Evolutionary conservation across 2,888 invertebrate genomes (phyloP).

Genomic region (Galeopsomyia nigrocyanea): DNA sequence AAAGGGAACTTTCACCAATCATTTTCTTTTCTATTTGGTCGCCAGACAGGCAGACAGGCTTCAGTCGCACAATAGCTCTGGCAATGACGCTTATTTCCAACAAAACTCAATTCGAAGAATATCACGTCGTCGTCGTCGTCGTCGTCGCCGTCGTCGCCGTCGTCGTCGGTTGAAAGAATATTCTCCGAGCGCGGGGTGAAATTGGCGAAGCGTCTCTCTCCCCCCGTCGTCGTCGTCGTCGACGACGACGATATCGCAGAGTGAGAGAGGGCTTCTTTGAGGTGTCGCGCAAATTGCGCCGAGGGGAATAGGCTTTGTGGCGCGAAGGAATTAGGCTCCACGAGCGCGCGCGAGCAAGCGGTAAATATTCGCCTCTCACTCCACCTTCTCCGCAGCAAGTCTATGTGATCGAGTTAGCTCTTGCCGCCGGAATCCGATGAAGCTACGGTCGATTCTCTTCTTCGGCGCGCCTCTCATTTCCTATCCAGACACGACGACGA

Average conservation of each 20-base stretch:
- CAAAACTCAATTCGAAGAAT: neutral
- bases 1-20: too few relatives aligned
- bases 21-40: neutral
- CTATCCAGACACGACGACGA: slow-evolving; percentile 45
- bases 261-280: too few relatives aligned
- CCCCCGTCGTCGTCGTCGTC: neutral
- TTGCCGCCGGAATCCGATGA: slow-evolving; percentile 55
- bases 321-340: slow-evolving; percentile 35
- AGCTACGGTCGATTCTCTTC: slow-evolving; percentile 50
- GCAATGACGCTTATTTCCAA: too few relatives aligned
- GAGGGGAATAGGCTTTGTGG: slow-evolving; percentile 1
- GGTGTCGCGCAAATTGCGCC: neutral
- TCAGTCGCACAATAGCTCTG: neutral
- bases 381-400: slow-evolving; percentile 40
- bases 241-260: too few relatives aligned
- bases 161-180: slow-evolving; percentile 7
- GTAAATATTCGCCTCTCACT: slow-evolving; percentile 51
- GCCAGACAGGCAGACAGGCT: neutral
- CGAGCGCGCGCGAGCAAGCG: slow-evolving; percentile 20
- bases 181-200: slow-evolving; percentile 1
- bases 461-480: slow-evolving; percentile 29
- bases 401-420: slow-evolving; percentile 55
- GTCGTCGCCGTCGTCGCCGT: too few relatives aligned
- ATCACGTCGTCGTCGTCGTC: neutral
- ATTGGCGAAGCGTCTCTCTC: neutral